Conservation (phyloP, 2,888 invertebrate species). For the Drosophila emarginata region DNA sequence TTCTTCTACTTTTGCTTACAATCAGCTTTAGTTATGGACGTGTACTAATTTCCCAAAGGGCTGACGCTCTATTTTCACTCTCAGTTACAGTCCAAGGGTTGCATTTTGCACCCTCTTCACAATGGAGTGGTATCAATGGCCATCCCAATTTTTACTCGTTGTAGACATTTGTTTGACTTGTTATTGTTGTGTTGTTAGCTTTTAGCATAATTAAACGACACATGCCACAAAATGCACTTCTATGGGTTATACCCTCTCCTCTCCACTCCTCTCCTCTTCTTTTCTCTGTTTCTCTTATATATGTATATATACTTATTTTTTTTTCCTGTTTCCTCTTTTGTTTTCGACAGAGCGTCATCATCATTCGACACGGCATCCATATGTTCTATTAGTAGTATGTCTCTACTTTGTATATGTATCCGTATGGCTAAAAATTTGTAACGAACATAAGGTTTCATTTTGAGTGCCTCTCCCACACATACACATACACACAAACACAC, state of each 20-base stretch:
- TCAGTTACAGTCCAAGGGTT: slow-evolving; percentile 41
- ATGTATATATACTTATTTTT: too few relatives aligned
- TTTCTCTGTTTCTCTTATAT: too few relatives aligned
- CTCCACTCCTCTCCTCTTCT: background rate
- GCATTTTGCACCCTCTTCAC: slow-evolving; percentile 61
- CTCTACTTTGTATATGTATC: slow-evolving; percentile 38
- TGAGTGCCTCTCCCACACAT: slow-evolving; percentile 14
- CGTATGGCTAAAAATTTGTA: slow-evolving; percentile 64
- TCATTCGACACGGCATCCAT: slow-evolving; percentile 78
- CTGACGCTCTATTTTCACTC: slow-evolving; percentile 17
- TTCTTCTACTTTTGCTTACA: slow-evolving; percentile 27
- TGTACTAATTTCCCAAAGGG: slow-evolving; percentile 61
- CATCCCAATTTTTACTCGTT: slow-evolving; percentile 58
- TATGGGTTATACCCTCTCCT: slow-evolving; percentile 62
- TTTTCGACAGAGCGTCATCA: slow-evolving; percentile 47
- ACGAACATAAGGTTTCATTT: slow-evolving; percentile 76
- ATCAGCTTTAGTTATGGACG: background rate
- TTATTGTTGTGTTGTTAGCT: slow-evolving; percentile 74
- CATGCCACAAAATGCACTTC: slow-evolving; percentile 81
- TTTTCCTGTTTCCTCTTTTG: slow-evolving; percentile 21
- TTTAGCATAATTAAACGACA: slow-evolving; percentile 82
- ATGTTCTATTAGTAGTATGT: slow-evolving; percentile 67
- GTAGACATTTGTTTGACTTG: slow-evolving; percentile 28
- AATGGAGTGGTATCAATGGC: slow-evolving; percentile 61
- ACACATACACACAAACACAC: background rate